Evolutionary conservation across 2,113 vertebrate species (phyloP).

Genomic region (Empidonax alnorum): DNA sequence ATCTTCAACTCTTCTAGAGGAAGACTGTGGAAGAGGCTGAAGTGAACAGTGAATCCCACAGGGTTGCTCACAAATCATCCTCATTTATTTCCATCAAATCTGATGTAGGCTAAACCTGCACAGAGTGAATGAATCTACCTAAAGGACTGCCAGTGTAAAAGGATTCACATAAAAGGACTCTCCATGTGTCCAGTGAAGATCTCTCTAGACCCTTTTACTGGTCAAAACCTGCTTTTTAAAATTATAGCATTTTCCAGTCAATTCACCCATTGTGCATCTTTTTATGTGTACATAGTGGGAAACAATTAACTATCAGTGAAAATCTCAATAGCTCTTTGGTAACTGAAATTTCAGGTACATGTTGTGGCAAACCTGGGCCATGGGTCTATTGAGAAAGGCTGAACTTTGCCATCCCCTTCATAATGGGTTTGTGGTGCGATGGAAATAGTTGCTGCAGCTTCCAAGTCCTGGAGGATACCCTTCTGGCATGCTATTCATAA

Average conservation of each 20-base stretch:
- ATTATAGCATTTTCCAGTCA: not conserved
- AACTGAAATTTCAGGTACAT: not conserved
- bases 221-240: not conserved
- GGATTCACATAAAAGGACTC: not conserved
- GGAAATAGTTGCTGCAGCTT: not conserved
- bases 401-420: not conserved
- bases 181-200: not conserved
- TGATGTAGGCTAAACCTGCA: not conserved
- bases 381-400: not conserved
- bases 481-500: not conserved
- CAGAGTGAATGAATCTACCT: not conserved
- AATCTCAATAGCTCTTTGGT: not conserved
- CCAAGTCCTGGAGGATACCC: not conserved
- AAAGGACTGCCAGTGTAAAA: not conserved
- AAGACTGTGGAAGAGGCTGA: not conserved
- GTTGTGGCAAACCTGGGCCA: not conserved
- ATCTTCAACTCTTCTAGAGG: not conserved
- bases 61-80: not conserved
- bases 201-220: not conserved
- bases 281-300: not conserved
- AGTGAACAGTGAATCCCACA: not conserved
- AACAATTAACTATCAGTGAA: not conserved
- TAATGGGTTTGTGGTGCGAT: not conserved
- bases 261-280: not conserved
- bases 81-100: not conserved